Evolutionary conservation across 2,888 invertebrate genomes (phyloP), one percentile per base, ranked within the genome.

Genomic region (Eugnorisma glareosa): DNA sequence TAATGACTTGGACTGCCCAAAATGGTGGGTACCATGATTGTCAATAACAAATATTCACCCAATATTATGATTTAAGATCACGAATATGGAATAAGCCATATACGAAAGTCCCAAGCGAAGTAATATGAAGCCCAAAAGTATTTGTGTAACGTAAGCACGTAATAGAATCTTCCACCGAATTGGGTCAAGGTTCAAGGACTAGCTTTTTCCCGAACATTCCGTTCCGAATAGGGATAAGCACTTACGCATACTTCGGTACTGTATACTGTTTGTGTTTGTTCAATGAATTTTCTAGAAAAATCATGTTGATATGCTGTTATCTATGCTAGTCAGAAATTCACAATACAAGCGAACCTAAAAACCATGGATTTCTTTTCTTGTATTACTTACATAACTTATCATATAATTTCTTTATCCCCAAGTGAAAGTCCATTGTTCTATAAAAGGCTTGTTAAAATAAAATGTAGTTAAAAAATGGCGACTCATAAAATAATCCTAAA

Each of bases 171-270:
- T 24, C 35, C 18, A 45, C 64, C 31, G 54, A 31, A n/a, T 57
- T 37, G 73, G 57, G 83, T 83, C 83, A 83, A 81, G 79, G 81
- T 24, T 81, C 83, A 81, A 81, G 83, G 81, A 37, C 81, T 40
- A 1, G 15, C 45, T 43, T 57, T 43, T 68, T 81, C 79, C 8
- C 67, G 81, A 73, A 79, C 57, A 24, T 81, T 83, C 83, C 51
- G 15, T 66, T 37, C 45, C 59, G 8, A 31, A 57, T 48, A 24
- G n/a, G 82, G 51, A 54, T 24, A 31, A 61, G 28, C 24, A 64
- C 59, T 59, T 59, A 28, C 28, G 18, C 1, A 59, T 31, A 59
- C 31, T 59, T 59, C 57, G 31, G 59, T 31, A 61, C 31, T 61
- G 61, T 35, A 61, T 57, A 31, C 8, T 59, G 18, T 61, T 31